Percentiles rank a stretch among this genome's conserved stretches.
These are phyloP conservation scores for Centrocercus urophasianus DNA, from an alignment of 2,113 vertebrate species.

Conservation along the genomic window DNA sequence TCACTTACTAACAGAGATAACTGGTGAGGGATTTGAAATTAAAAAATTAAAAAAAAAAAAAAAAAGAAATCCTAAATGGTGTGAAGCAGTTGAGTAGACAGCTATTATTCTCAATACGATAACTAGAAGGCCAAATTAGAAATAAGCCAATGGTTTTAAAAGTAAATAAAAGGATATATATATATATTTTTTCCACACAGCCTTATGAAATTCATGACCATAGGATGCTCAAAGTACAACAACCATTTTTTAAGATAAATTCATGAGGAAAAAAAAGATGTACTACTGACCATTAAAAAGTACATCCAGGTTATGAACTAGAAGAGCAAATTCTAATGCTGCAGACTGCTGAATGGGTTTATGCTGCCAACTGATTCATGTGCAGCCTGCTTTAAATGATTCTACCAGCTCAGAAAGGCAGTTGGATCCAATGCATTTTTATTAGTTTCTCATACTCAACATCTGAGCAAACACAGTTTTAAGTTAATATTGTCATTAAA, in stretches of 20 bases:
- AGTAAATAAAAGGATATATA: neutral
- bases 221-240: neutral
- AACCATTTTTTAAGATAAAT: neutral
- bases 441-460: neutral
- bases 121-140: neutral
- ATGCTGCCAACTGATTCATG: neutral
- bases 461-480: neutral
- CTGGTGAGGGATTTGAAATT: neutral
- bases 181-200: neutral
- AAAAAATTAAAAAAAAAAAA: neutral
- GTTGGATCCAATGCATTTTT: neutral
- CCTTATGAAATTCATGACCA: rapidly evolving
- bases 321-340: neutral
- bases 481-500: neutral
- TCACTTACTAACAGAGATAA: neutral
- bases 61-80: neutral
- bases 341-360: neutral
- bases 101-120: neutral
- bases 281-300: neutral
- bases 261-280: neutral
- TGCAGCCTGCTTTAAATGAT: neutral
- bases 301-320: neutral
- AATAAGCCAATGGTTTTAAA: neutral
- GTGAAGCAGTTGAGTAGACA: neutral
- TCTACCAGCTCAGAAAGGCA: neutral